phyloP scores from a whole-genome alignment of 2,888 invertebrate genomes.

The Alentia gelatinosa region DNA sequence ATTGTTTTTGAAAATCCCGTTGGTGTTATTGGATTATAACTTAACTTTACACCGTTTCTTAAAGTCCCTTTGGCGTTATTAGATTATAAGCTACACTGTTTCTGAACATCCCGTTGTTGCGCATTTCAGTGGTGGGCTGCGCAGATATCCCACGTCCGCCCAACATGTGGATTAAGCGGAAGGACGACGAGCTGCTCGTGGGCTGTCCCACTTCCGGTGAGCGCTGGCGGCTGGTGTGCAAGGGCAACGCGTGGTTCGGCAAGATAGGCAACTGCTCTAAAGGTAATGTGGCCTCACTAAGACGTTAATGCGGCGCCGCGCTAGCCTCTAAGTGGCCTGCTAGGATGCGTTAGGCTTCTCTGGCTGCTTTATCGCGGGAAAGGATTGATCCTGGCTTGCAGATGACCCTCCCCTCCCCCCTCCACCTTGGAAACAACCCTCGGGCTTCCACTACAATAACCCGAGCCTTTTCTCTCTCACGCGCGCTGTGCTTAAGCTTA shows the following conservation, averaged over 20 bases:
- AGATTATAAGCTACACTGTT: no score
- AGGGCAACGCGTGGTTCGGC: constrained; percentile 53
- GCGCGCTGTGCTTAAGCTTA: neutral
- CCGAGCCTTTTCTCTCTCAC: neutral
- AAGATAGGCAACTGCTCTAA: constrained; percentile 55
- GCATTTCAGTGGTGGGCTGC: constrained; percentile 54
- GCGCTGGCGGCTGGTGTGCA: constrained; percentile 49
- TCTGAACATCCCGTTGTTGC: no score
- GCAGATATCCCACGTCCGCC: constrained; percentile 42
- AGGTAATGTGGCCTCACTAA: constrained; percentile 33
- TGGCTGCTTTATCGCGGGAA: neutral
- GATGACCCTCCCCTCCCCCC: neutral
- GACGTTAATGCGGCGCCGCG: neutral
- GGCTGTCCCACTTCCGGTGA: constrained; percentile 49
- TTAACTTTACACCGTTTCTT: no score
- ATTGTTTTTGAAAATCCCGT: no score
- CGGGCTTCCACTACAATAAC: neutral
- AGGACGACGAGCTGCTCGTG: constrained; percentile 46
- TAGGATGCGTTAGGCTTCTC: neutral
- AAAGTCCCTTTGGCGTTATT: no score
- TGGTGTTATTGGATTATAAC: no score
- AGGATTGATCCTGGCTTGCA: neutral
- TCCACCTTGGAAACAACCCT: no score
- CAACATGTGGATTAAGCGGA: constrained; percentile 52
- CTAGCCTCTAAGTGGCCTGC: neutral